Evolutionary conservation across 35 echinoderm and acorn worm genomes (phyloP).

Genomic region (Apostichopus californicus): DNA sequence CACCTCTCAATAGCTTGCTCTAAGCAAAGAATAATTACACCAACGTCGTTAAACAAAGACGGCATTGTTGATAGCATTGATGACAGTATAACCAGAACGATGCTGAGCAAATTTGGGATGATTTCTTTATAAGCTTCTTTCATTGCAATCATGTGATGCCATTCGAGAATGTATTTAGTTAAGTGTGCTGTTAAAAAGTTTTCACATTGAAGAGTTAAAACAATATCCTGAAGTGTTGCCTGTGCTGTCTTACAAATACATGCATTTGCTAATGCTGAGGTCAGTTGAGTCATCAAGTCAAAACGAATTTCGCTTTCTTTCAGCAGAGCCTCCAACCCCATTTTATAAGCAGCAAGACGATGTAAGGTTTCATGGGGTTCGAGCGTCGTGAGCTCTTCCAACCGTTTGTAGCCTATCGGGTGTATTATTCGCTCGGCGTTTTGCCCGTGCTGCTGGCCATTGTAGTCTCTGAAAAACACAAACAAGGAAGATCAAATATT

Average conservation of each 20-base stretch:
- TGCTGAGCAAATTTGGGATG: slow-evolving; percentile 47
- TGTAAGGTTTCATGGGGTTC: slow-evolving; percentile 32
- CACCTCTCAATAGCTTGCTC: slow-evolving; percentile 32
- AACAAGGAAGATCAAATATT: not conserved
- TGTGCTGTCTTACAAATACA: slow-evolving; percentile 33
- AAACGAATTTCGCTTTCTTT: slow-evolving; percentile 52
- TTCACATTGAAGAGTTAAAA: slow-evolving; percentile 14
- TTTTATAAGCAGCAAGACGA: not conserved
- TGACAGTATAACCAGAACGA: slow-evolving; percentile 22
- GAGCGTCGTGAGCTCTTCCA: slow-evolving; percentile 22
- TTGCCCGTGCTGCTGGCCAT: not conserved
- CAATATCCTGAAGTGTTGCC: not conserved
- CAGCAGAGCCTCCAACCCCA: slow-evolving; percentile 44
- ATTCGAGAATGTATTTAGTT: slow-evolving; percentile 12
- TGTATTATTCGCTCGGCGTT: not conserved
- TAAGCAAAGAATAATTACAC: slow-evolving; percentile 53
- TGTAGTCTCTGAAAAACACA: not conserved
- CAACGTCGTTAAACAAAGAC: slow-evolving; percentile 56
- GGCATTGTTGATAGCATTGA: slow-evolving; percentile 45
- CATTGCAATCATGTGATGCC: slow-evolving; percentile 23
- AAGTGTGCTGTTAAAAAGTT: slow-evolving; percentile 35
- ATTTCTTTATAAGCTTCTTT: slow-evolving; percentile 25
- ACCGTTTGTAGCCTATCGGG: slow-evolving; percentile 26
- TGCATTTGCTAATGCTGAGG: slow-evolving; percentile 1
- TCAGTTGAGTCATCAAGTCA: slow-evolving; percentile 44